Percentiles rank a stretch among this genome's conserved stretches.
Conservation (phyloP, 2,888 invertebrate species). For the Eupithecia exiguata region DNA sequence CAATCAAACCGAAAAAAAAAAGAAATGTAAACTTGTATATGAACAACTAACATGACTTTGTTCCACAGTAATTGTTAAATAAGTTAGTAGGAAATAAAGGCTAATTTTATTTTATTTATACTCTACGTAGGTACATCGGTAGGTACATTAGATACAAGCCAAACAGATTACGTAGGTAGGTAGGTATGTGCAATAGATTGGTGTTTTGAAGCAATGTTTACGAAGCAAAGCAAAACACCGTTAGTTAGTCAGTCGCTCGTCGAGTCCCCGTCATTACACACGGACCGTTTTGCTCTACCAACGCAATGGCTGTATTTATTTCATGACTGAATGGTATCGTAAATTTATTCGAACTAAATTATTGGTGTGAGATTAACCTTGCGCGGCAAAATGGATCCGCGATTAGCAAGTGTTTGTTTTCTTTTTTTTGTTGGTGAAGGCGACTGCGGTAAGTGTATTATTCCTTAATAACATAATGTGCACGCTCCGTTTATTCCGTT, state of each 20-base stretch:
- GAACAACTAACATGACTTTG: no score
- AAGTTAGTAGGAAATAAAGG: no score
- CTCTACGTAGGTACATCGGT: no score
- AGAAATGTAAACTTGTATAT: no score
- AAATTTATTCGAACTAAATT: not conserved
- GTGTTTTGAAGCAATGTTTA: not conserved
- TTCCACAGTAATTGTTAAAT: no score
- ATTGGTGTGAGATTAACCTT: not conserved
- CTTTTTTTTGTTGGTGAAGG: conserved; percentile 7
- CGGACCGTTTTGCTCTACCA: not conserved
- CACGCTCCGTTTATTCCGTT: no score
- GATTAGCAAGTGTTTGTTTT: not conserved
- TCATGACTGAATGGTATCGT: not conserved
- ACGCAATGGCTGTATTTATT: not conserved
- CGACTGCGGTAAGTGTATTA: conserved; percentile 1
- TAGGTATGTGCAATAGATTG: not conserved
- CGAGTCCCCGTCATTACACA: not conserved
- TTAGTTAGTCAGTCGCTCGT: conserved; percentile 1
- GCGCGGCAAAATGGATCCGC: not conserved
- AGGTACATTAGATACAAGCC: not conserved
- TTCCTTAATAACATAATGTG: no score
- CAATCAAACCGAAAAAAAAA: no score
- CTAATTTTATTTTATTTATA: no score
- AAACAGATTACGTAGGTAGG: not conserved
- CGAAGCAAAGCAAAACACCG: not conserved